Percentiles rank a stretch among this genome's conserved stretches.
These are phyloP conservation scores for Salvelinus sp. DNA, from an alignment of 2,113 vertebrate species.

Conservation along the genomic window DNA sequence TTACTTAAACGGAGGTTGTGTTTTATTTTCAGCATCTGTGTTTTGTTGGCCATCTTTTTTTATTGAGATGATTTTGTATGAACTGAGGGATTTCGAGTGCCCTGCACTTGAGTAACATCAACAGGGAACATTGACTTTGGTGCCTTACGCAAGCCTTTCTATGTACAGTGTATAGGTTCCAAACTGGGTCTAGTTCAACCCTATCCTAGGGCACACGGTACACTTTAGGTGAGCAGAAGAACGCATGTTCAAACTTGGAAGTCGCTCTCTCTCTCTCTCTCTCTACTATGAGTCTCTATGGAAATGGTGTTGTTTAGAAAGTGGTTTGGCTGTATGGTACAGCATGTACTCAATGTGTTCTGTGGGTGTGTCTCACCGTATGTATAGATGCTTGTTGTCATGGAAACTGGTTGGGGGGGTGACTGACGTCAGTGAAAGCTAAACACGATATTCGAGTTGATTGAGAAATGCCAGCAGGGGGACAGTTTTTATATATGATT, in stretches of 20 bases:
- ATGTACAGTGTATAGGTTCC: neutral
- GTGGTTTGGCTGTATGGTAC: constrained; percentile 16
- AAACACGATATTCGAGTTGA: neutral
- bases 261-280: neutral
- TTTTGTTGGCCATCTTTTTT: neutral
- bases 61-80: no score
- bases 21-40: constrained; percentile 14
- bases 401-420: constrained; percentile 2
- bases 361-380: neutral
- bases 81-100: neutral
- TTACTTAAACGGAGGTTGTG: neutral
- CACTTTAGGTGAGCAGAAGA: neutral
- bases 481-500: constrained; percentile 25
- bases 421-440: neutral
- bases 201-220: neutral
- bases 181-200: neutral
- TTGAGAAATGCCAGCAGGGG: constrained; percentile 8
- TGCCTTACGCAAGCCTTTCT: neutral
- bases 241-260: neutral
- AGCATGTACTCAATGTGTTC: constrained; percentile 22
- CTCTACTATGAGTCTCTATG: neutral
- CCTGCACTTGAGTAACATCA: no score
- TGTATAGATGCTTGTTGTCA: constrained; percentile 10
- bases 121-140: neutral
- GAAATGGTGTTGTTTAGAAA: constrained; percentile 7